Conservation (phyloP, 2,888 invertebrate genomes). For the Acronicta leporina region DNA sequence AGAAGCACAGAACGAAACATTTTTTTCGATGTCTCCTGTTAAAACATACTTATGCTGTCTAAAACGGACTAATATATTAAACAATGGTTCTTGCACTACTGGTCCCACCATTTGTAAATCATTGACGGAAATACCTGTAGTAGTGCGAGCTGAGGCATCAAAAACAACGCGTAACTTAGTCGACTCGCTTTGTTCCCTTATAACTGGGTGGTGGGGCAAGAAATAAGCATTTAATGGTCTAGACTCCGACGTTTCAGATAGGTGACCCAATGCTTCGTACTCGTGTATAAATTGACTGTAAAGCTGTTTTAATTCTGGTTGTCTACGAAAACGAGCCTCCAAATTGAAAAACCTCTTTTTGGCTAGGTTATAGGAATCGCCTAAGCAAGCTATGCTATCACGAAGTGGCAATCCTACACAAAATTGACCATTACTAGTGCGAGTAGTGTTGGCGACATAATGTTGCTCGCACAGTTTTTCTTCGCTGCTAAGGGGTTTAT, state of each 20-base stretch:
- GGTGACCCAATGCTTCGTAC: neutral
- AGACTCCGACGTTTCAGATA: neutral
- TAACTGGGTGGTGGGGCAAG: neutral
- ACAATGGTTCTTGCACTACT: neutral
- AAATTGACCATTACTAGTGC: constrained; percentile 2
- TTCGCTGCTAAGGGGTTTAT: constrained; percentile 5
- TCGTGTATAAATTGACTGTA: neutral
- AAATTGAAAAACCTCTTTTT: constrained; percentile 5
- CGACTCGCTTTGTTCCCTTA: neutral
- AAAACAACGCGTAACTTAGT: constrained; percentile 1
- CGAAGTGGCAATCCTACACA: constrained; percentile 7
- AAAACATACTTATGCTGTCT: neutral
- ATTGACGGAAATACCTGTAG: constrained; percentile 6
- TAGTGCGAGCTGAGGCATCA: constrained; percentile 3
- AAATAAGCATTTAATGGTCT: neutral
- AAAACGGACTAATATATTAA: neutral
- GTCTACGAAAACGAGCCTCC: neutral
- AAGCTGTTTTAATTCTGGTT: neutral
- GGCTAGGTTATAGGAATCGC: constrained; percentile 9
- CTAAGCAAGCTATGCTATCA: neutral
- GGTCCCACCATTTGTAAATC: constrained; percentile 8
- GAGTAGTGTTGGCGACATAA: constrained; percentile 1
- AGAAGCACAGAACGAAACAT: constrained; percentile 7
- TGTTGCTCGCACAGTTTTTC: constrained; percentile 11
- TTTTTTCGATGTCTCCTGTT: constrained; percentile 10